phyloP scores from a whole-genome alignment of 2,797 vertebrate species.

The Esox lucius region DNA sequence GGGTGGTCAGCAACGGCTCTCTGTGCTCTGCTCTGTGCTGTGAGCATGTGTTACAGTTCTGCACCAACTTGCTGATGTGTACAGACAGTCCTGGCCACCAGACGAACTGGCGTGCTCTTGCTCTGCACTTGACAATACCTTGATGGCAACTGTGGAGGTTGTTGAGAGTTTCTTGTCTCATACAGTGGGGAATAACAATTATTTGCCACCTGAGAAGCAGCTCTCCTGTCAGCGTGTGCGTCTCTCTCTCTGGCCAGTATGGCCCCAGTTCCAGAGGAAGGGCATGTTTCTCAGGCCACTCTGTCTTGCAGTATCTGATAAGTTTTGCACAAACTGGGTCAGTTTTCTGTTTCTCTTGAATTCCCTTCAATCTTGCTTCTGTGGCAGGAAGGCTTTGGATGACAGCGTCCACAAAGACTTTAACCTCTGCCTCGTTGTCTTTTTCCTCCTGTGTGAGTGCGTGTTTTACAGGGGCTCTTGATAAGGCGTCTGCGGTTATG shows the following conservation, averaged over 20 bases:
- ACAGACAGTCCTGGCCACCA: conserved; percentile 42
- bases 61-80: conserved; percentile 32
- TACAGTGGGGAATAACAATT: conserved; percentile 19
- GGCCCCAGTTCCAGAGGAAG: conserved; percentile 4
- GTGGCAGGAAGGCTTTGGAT: conserved; percentile 17
- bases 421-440: conserved; percentile 15
- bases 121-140: conserved; percentile 36
- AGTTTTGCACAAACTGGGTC: conserved; percentile 28
- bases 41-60: conserved; percentile 25
- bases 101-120: conserved; percentile 23
- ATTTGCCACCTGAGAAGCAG: conserved; percentile 31
- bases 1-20: conserved; percentile 32
- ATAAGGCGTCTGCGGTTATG: conserved; percentile 28
- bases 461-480: conserved; percentile 22
- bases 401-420: conserved; percentile 19
- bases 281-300: too few species aligned
- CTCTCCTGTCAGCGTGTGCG: conserved; percentile 4
- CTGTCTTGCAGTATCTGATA: too few species aligned
- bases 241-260: conserved; percentile 24
- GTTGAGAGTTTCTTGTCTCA: conserved; percentile 22
- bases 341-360: conserved; percentile 20
- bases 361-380: conserved; percentile 20
- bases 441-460: conserved; percentile 9
- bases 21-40: conserved; percentile 29
- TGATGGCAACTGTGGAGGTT: conserved; percentile 23